Percentiles rank a stretch among this genome's conserved stretches.
Conservation (phyloP, 35 echinoderm and acorn worm species). For the Apostichopus californicus region DNA sequence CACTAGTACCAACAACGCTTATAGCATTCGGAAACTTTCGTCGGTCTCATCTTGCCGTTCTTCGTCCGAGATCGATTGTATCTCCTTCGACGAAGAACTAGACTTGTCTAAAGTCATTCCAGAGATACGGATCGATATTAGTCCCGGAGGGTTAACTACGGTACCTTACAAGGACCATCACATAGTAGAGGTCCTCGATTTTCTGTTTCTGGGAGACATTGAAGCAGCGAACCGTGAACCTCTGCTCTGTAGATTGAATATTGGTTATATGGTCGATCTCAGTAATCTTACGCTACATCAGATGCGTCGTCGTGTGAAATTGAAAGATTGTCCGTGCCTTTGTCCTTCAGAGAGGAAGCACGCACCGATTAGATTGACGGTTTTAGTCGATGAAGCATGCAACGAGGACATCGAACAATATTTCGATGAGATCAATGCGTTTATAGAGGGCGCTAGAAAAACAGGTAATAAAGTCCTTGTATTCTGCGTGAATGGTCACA, state of each 20-base stretch:
- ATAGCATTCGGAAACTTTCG: slow-evolving; percentile 64
- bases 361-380: slow-evolving; percentile 72
- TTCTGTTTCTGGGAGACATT: slow-evolving; percentile 80
- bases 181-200: slow-evolving; percentile 75
- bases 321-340: slow-evolving; percentile 85
- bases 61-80: slow-evolving; percentile 72
- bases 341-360: slow-evolving; percentile 88
- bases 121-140: slow-evolving; percentile 80
- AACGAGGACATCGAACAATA: slow-evolving; percentile 78
- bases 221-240: slow-evolving; percentile 84
- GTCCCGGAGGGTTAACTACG: background rate
- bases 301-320: slow-evolving; percentile 62
- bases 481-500: slow-evolving; percentile 70
- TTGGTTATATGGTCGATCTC: slow-evolving; percentile 77
- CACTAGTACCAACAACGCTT: slow-evolving; percentile 8
- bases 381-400: slow-evolving; percentile 61
- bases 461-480: slow-evolving; percentile 69
- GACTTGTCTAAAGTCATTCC: slow-evolving; percentile 90
- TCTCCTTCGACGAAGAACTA: slow-evolving; percentile 84
- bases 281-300: slow-evolving; percentile 79
- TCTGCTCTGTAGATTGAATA: slow-evolving; percentile 76
- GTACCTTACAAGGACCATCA: slow-evolving; percentile 82
- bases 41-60: slow-evolving; percentile 79
- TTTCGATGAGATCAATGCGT: slow-evolving; percentile 89
- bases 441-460: slow-evolving; percentile 84